Evolutionary conservation across 2,113 vertebrate genomes (phyloP).

Genomic region (Lucifuga dentata): DNA sequence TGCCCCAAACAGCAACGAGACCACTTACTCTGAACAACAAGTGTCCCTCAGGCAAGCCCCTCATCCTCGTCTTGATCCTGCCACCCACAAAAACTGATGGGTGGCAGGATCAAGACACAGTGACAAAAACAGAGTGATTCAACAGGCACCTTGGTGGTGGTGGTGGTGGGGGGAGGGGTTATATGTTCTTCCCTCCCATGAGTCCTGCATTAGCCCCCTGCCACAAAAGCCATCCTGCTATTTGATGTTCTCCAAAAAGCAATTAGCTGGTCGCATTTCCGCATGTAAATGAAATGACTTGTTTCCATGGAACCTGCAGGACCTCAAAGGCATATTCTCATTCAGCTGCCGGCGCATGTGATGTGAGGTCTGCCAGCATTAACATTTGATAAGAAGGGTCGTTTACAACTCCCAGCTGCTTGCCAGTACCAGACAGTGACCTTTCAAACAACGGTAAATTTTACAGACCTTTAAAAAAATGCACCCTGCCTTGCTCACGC

Average conservation of each 20-base stretch:
- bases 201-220: slow-evolving; percentile 52
- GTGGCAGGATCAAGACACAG: slow-evolving; percentile 41
- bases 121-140: slow-evolving; percentile 59
- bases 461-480: slow-evolving; percentile 81
- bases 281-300: slow-evolving; percentile 84
- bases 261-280: slow-evolving; percentile 80
- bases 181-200: slow-evolving; percentile 55
- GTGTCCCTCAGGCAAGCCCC: slow-evolving; percentile 24
- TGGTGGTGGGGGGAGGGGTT: slow-evolving; percentile 70
- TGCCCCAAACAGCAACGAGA: slow-evolving; percentile 8
- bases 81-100: slow-evolving; percentile 8
- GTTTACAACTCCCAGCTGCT: slow-evolving; percentile 85
- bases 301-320: slow-evolving; percentile 82
- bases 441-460: slow-evolving; percentile 85
- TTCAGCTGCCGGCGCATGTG: slow-evolving; percentile 60
- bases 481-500: slow-evolving; percentile 69
- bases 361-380: slow-evolving; percentile 82
- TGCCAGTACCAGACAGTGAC: slow-evolving; percentile 82
- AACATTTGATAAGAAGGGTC: slow-evolving; percentile 87
- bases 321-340: slow-evolving; percentile 79
- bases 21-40: slow-evolving; percentile 21
- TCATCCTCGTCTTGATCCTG: slow-evolving; percentile 24
- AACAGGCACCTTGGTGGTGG: slow-evolving; percentile 42
- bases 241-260: slow-evolving; percentile 79
- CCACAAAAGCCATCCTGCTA: slow-evolving; percentile 67